Percentiles rank a stretch among this genome's conserved stretches.
These are phyloP conservation scores for Choristoneura rosaceana DNA, from an alignment of 2,888 invertebrate species.

Conservation along the genomic window DNA sequence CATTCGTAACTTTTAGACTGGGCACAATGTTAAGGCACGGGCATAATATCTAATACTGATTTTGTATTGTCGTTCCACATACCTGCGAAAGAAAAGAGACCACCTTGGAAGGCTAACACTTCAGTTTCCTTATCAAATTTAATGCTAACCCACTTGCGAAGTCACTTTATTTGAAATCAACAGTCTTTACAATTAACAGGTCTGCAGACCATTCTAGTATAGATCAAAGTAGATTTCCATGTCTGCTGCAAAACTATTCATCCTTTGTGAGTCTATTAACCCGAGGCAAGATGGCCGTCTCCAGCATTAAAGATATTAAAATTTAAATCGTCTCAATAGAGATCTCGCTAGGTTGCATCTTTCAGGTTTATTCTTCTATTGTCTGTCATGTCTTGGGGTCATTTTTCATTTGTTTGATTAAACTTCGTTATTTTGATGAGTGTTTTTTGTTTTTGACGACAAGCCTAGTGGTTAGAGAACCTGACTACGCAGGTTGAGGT, in stretches of 20 bases:
- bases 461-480: no score
- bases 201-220: conserved; percentile 8
- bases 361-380: not conserved
- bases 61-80: no score
- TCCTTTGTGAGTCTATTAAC: conserved; percentile 28
- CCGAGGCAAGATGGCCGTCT: conserved; percentile 30
- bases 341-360: not conserved
- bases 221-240: conserved; percentile 32
- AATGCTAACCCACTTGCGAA: no score
- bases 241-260: conserved; percentile 32
- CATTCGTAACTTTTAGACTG: no score
- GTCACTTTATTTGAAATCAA: no score
- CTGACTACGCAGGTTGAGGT: no score
- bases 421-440: not conserved
- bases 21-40: no score
- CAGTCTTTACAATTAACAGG: not conserved
- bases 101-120: no score
- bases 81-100: no score
- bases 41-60: no score
- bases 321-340: conserved; percentile 20
- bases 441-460: not conserved
- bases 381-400: not conserved
- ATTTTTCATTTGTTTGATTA: not conserved
- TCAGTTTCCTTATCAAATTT: no score
- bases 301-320: conserved; percentile 30